These are phyloP conservation scores for Parus major DNA, from an alignment of 2,113 vertebrate genomes.

Conservation along the genomic window DNA sequence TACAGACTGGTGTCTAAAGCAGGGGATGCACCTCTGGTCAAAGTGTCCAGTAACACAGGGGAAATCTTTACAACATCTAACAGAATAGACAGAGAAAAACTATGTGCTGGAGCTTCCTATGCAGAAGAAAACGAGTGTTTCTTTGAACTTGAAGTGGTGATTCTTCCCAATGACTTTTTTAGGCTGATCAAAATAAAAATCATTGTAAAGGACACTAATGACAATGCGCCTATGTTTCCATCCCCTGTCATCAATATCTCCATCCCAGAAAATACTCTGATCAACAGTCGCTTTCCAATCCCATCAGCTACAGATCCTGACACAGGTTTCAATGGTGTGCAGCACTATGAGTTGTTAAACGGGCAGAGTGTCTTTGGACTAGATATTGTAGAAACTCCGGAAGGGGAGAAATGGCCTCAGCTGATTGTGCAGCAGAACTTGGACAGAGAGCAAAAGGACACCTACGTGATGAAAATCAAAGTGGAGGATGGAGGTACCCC, in stretches of 20 bases:
- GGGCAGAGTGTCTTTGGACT: slow-evolving; percentile 96
- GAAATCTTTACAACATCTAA: slow-evolving; percentile 98
- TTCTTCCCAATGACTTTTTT: slow-evolving; percentile 98
- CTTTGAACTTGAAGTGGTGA: slow-evolving; percentile 98
- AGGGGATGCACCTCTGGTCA: slow-evolving; percentile 94
- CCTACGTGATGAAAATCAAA: slow-evolving; percentile 99
- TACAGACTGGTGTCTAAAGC: slow-evolving; percentile 98
- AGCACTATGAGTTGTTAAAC: slow-evolving; percentile 96
- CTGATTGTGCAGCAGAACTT: slow-evolving; percentile 97
- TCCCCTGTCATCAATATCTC: slow-evolving; percentile 99
- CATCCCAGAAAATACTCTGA: slow-evolving; percentile 97
- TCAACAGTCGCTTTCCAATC: slow-evolving; percentile 97
- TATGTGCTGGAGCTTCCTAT: slow-evolving; percentile 89
- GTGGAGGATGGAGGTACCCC: slow-evolving; percentile 96
- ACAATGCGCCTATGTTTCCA: slow-evolving; percentile 98
- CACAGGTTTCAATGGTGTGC: slow-evolving; percentile 95
- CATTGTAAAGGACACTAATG: slow-evolving; percentile 97
- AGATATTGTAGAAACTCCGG: slow-evolving; percentile 98
- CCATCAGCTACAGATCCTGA: slow-evolving; percentile 98
- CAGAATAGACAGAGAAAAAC: slow-evolving; percentile 95
- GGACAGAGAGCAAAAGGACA: slow-evolving; percentile 98
- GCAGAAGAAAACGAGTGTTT: slow-evolving; percentile 96
- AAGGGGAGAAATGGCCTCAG: slow-evolving; percentile 99
- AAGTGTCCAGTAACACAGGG: slow-evolving; percentile 94
- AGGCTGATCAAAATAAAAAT: slow-evolving; percentile 99